Evolutionary conservation across 2,888 invertebrate species (phyloP).

Genomic region (Meganola albula): DNA sequence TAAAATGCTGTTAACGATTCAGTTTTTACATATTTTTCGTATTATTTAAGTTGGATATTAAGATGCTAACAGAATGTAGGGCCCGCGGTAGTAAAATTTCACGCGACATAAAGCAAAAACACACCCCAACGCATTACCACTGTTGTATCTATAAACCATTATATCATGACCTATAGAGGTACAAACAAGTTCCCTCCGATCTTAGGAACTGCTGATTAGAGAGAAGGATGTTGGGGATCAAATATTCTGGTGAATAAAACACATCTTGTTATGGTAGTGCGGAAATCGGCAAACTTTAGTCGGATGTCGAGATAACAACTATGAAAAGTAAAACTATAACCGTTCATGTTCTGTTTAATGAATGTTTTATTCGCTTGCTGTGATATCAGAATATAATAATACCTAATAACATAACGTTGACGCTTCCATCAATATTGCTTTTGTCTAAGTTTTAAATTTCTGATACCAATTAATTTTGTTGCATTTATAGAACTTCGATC

Average conservation of each 20-base stretch:
- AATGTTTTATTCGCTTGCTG: slow-evolving; percentile 19
- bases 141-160: slow-evolving; percentile 51
- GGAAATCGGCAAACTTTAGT: slow-evolving; percentile 63
- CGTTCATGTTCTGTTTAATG: slow-evolving; percentile 29
- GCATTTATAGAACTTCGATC: too few relatives aligned
- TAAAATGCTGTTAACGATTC: too few relatives aligned
- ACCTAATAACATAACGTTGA: too few relatives aligned
- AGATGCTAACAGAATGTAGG: slow-evolving; percentile 33
- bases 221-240: slow-evolving; percentile 33
- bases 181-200: slow-evolving; percentile 17
- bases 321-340: slow-evolving; percentile 62
- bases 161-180: slow-evolving; percentile 36
- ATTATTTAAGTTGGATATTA: slow-evolving; percentile 11
- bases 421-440: too few relatives aligned
- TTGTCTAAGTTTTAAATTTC: too few relatives aligned
- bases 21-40: slow-evolving; percentile 18
- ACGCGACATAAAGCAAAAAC: slow-evolving; percentile 77
- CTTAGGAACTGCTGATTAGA: slow-evolving; percentile 6
- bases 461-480: too few relatives aligned
- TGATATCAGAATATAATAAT: slow-evolving; percentile 9
- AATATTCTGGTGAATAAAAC: slow-evolving; percentile 45
- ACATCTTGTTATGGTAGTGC: slow-evolving; percentile 64
- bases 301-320: slow-evolving; percentile 60
- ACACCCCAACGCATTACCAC: slow-evolving; percentile 69
- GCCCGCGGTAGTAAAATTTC: slow-evolving; percentile 71